phyloP scores from a whole-genome alignment of 2,888 invertebrate species.

The Bellardia pandia region DNA sequence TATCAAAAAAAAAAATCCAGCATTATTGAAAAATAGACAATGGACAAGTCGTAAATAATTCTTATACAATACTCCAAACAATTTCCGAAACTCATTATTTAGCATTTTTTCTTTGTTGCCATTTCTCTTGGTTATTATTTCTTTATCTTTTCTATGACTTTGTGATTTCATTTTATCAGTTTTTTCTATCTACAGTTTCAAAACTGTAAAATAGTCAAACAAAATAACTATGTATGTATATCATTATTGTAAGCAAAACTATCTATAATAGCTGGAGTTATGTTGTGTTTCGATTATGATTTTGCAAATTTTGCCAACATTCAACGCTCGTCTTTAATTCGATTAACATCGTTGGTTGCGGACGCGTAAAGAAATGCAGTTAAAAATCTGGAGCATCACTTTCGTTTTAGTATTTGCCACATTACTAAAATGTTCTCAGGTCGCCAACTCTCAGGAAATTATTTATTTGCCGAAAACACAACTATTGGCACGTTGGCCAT shows the following conservation, averaged over 20 bases:
- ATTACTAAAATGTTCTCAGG: not conserved
- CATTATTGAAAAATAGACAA: not conserved
- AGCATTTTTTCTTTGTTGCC: not conserved
- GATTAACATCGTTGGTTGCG: slow-evolving; percentile 38
- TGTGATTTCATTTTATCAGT: slow-evolving; percentile 12
- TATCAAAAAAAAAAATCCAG: not conserved
- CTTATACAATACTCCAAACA: not conserved
- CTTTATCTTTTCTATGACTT: slow-evolving; percentile 10
- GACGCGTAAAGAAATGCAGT: slow-evolving; percentile 26
- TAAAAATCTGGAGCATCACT: not conserved
- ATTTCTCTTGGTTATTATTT: slow-evolving; percentile 12
- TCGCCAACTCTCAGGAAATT: slow-evolving; percentile 77
- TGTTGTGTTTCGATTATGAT: slow-evolving; percentile 29
- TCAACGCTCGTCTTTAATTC: slow-evolving; percentile 31
- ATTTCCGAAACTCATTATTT: slow-evolving; percentile 9
- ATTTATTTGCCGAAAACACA: slow-evolving; percentile 86
- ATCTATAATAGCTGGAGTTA: not conserved
- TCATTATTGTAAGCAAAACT: not conserved
- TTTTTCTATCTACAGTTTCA: not conserved
- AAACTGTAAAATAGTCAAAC: slow-evolving; percentile 28
- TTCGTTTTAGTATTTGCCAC: slow-evolving; percentile 11
- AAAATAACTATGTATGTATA: not conserved
- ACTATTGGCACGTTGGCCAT: slow-evolving; percentile 78
- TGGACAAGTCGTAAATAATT: not conserved
- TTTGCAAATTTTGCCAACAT: slow-evolving; percentile 43